These are phyloP conservation scores for Papilio helenus DNA, from an alignment of 1,140 invertebrate genomes.

Conservation along the genomic window DNA sequence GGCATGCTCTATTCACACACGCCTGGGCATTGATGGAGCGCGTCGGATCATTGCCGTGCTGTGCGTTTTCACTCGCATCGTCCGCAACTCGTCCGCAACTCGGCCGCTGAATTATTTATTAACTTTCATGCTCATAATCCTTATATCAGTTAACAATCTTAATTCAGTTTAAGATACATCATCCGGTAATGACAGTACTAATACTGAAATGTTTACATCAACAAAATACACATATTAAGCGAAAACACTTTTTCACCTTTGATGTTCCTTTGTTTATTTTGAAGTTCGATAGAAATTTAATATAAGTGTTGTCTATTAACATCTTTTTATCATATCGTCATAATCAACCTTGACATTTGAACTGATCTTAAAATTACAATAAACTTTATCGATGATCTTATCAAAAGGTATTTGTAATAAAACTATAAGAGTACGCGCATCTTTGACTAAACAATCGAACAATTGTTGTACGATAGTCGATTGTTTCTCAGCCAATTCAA, in stretches of 20 bases:
- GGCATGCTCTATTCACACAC: not conserved
- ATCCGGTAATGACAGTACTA: not conserved
- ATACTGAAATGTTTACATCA: too few species aligned
- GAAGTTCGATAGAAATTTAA: too few species aligned
- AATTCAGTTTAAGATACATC: not conserved
- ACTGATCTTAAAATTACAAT: not conserved
- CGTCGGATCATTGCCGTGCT: slow-evolving; percentile 7
- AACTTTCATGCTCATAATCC: slow-evolving; percentile 27
- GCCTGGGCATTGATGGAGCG: slow-evolving; percentile 23
- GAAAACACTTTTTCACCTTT: too few species aligned
- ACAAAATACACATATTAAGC: too few species aligned
- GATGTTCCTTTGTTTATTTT: too few species aligned
- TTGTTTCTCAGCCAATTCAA: too few species aligned
- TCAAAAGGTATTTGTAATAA: too few species aligned
- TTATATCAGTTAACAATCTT: not conserved
- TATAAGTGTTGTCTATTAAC: too few species aligned
- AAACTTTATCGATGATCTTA: not conserved
- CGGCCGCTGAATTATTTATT: slow-evolving; percentile 25
- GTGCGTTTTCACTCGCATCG: slow-evolving; percentile 8
- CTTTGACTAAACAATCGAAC: too few species aligned
- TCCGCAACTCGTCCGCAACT: too few species aligned
- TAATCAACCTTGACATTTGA: not conserved
- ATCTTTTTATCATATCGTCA: not conserved
- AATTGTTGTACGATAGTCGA: too few species aligned
- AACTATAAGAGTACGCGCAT: too few species aligned